Percentiles rank a stretch among this genome's conserved stretches.
Evolutionary conservation across 2,797 vertebrate genomes (phyloP).

Genomic region (Gymnoscopelus microlampas): DNA sequence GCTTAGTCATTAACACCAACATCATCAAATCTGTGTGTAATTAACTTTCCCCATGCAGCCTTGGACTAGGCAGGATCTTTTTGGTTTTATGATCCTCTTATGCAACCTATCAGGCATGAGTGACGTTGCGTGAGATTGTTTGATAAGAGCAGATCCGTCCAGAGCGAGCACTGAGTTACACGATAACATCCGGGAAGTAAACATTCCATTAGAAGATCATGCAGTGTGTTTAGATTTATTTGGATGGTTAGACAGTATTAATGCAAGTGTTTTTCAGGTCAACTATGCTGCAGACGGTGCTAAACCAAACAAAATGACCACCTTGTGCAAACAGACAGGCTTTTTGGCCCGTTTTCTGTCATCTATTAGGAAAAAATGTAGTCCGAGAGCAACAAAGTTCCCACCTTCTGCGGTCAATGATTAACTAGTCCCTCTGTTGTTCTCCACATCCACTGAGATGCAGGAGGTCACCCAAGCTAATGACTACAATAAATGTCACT

Average conservation of each 20-base stretch:
- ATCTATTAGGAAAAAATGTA: not conserved
- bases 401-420: conserved; percentile 63
- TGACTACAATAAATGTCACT: conserved; percentile 30
- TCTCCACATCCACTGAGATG: conserved; percentile 16
- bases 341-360: not conserved
- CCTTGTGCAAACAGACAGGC: conserved; percentile 28
- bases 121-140: not conserved
- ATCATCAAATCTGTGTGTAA: conserved; percentile 50
- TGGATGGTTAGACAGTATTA: not conserved
- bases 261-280: conserved; percentile 4
- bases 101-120: conserved; percentile 35
- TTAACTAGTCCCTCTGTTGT: conserved; percentile 55
- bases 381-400: conserved; percentile 8
- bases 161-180: not conserved
- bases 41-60: conserved; percentile 25
- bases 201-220: conserved; percentile 1
- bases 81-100: conserved; percentile 44
- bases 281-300: not conserved
- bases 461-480: conserved; percentile 26
- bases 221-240: conserved; percentile 13
- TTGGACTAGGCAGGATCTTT: conserved; percentile 32
- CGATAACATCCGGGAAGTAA: conserved; percentile 12
- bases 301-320: conserved; percentile 24
- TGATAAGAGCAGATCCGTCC: conserved; percentile 39
- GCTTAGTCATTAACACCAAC: conserved; percentile 49